Evolutionary conservation across 2,888 invertebrate genomes (phyloP), one percentile per base, ranked within the genome.

Genomic region (Panorpa germanica): DNA sequence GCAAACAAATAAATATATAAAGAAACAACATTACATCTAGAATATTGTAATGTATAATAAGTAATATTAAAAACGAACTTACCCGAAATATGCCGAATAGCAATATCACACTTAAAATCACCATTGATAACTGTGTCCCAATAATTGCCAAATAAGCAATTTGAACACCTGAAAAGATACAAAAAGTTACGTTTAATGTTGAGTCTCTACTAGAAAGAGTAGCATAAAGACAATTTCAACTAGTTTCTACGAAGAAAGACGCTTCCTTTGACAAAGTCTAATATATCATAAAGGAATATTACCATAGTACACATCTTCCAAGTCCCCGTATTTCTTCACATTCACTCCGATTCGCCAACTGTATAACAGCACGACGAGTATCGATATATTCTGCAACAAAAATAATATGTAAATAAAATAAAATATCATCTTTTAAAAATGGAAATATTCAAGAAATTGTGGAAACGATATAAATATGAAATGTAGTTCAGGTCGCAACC

Each of bases 251-350:
- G n/a, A n/a, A n/a, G n/a, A n/a, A n/a, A n/a, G n/a, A n/a, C n/a
- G n/a, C n/a, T n/a, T n/a, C n/a, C n/a, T n/a, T n/a, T n/a, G n/a
- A n/a, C 25, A 16, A 13, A 16, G 17, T n/a, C 12, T 8, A n/a
- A 8, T 9, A 8, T 20, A n/a, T 9, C 20, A n/a, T 9, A 8
- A 20, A 20, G 20, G 20, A 2, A 15, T 49, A 67, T 67, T 49
- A 76, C 76, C 76, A 51, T 75, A 76, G 54, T 75, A 77, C 38
- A 77, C 76, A 49, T 77, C 77, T 45, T 73, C 72, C 34, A 77
- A 51, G 34, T 70, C 68, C 28, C 65, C 64, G 45, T 65, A 70
- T 44, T 68, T 68, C 48, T 70, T 71, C 35, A 72, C 64, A 44
- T 75, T 76, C 37, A 71, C 65, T 38, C 70, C 70, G 38, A 76